phyloP scores from a whole-genome alignment of 92 coral and sea anemone genomes.

The Zoanthus sociatus region DNA sequence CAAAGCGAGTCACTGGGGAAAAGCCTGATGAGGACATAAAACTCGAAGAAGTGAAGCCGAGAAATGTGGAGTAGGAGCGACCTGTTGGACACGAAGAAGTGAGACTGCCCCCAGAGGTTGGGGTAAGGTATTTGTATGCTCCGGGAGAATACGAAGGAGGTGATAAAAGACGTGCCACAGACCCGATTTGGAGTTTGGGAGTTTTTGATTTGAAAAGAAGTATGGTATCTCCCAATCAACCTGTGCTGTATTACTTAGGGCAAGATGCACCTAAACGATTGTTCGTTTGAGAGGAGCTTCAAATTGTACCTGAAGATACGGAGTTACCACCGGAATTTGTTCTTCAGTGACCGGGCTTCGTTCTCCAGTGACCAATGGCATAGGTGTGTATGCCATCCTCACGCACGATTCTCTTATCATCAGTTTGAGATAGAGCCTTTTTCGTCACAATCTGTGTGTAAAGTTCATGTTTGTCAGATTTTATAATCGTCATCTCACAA shows the following conservation, averaged over 20 bases:
- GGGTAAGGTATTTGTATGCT: neutral
- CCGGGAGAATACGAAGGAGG: neutral
- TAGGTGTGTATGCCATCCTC: no score
- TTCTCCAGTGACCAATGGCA: no score
- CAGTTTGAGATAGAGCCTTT: no score
- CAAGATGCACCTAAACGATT: neutral
- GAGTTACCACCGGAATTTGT: neutral
- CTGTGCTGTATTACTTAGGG: slow-evolving; percentile 2
- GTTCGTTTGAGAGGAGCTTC: neutral
- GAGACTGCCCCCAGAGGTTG: neutral
- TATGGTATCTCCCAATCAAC: neutral
- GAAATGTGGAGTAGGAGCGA: neutral
- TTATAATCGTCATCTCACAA: no score
- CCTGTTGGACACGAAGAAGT: neutral
- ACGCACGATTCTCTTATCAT: no score
- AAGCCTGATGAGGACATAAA: neutral
- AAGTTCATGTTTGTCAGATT: no score
- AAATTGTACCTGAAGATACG: neutral
- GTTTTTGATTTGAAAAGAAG: neutral
- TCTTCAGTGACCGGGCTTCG: no score
- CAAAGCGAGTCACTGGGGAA: neutral
- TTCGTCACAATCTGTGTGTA: no score
- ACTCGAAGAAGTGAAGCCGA: neutral
- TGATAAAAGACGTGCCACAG: neutral
- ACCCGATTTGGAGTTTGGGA: slow-evolving; percentile 9